Conservation (phyloP, 2,888 invertebrate genomes). For the Sminthurinus aureus region DNA sequence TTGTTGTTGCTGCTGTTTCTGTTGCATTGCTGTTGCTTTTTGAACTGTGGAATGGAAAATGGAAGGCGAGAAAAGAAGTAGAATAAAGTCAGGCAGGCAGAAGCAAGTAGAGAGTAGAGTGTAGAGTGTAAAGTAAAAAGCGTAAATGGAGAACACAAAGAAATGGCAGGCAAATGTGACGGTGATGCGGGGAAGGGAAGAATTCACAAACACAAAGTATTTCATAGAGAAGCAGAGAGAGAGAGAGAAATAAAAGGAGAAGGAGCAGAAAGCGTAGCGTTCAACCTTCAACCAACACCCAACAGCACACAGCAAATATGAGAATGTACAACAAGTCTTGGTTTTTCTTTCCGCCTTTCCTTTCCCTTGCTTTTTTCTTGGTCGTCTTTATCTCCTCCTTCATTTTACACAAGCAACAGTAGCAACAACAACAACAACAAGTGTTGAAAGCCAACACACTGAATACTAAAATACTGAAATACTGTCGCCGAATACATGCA, state of each 20-base stretch:
- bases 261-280: not conserved
- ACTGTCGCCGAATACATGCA: too few species aligned
- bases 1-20: too few species aligned
- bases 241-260: not conserved
- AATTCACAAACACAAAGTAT: too few species aligned
- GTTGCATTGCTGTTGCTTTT: too few species aligned
- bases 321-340: slow-evolving; percentile 8
- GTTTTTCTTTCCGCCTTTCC: not conserved
- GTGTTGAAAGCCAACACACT: slow-evolving; percentile 8
- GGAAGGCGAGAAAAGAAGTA: not conserved
- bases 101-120: not conserved
- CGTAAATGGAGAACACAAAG: not conserved
- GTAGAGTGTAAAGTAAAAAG: not conserved
- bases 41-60: not conserved
- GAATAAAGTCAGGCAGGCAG: not conserved
- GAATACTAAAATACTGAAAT: too few species aligned
- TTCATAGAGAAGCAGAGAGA: not conserved
- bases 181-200: too few species aligned
- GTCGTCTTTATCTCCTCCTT: slow-evolving; percentile 1
- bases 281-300: not conserved
- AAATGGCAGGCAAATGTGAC: not conserved
- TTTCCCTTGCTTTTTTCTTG: not conserved
- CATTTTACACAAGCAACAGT: too few species aligned
- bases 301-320: slow-evolving; percentile 7
- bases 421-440: slow-evolving; percentile 6